Evolutionary conservation across 1,140 invertebrate species (phyloP).

Genomic region (Adelges cooleyi): DNA sequence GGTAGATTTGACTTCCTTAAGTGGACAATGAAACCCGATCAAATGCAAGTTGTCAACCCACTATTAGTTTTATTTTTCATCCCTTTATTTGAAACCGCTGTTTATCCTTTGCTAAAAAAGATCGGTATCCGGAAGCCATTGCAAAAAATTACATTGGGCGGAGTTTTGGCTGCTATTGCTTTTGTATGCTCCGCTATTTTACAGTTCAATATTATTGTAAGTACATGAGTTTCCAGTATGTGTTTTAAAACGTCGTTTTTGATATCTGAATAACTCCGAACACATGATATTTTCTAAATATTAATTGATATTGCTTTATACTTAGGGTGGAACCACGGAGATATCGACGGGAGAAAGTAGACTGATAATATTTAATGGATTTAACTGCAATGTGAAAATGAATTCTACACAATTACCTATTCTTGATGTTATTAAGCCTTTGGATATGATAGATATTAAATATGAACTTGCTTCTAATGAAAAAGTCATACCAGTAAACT

Average conservation of each 20-base stretch:
- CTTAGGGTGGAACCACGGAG: background rate
- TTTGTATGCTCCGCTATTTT: constrained; percentile 56
- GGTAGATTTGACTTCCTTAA: constrained; percentile 46
- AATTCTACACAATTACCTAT: background rate
- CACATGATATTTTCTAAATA: background rate
- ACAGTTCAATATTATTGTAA: constrained; percentile 52
- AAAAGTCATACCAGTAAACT: background rate
- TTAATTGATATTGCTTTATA: background rate
- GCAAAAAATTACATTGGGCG: constrained; percentile 51
- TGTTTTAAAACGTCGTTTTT: background rate
- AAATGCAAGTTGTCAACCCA: constrained; percentile 69
- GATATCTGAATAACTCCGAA: too few relatives aligned
- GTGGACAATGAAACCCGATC: constrained; percentile 58
- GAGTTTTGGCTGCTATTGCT: constrained; percentile 50
- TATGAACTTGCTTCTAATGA: background rate
- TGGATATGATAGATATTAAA: background rate
- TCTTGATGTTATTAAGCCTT: constrained; percentile 33
- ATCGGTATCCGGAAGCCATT: constrained; percentile 41
- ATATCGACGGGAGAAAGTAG: constrained; percentile 43
- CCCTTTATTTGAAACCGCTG: constrained; percentile 57
- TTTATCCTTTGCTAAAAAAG: constrained; percentile 41
- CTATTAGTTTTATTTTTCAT: constrained; percentile 65
- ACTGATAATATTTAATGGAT: constrained; percentile 57
- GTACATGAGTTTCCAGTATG: background rate
- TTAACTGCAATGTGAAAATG: constrained; percentile 33